These are phyloP conservation scores for Parnassius orleans DNA, from an alignment of 2,888 invertebrate species.

Conservation along the genomic window DNA sequence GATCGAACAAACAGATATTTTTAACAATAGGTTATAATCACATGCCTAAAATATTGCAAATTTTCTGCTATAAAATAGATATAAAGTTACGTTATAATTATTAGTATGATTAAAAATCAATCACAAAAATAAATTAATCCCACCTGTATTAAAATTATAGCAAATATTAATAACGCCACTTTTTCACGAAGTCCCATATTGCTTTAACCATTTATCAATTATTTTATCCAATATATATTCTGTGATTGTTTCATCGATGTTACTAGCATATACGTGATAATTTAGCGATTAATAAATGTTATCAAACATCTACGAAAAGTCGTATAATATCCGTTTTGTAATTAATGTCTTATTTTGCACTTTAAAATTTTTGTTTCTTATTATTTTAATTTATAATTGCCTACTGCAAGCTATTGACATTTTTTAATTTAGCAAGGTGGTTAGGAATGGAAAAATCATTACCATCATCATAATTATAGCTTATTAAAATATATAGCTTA, in stretches of 20 bases:
- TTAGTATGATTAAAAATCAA: too few species aligned
- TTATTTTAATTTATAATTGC: not conserved
- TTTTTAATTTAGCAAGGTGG: not conserved
- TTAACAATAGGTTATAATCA: too few species aligned
- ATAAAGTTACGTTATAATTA: too few species aligned
- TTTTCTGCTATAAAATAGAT: too few species aligned
- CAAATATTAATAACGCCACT: slow-evolving; percentile 43
- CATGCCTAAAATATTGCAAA: too few species aligned
- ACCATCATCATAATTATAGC: too few species aligned
- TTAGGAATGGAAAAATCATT: too few species aligned
- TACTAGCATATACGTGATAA: slow-evolving; percentile 21
- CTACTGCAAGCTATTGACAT: not conserved
- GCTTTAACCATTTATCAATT: slow-evolving; percentile 19
- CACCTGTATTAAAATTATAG: slow-evolving; percentile 47
- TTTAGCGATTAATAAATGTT: slow-evolving; percentile 10
- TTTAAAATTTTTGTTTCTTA: too few species aligned
- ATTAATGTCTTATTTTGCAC: too few species aligned
- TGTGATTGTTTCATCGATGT: slow-evolving; percentile 11
- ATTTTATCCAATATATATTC: slow-evolving; percentile 21
- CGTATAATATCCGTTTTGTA: not conserved
- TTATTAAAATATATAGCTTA: too few species aligned
- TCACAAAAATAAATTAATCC: slow-evolving; percentile 27
- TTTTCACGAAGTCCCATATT: slow-evolving; percentile 55
- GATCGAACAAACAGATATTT: too few species aligned
- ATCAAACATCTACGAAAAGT: slow-evolving; percentile 17